Base-by-base conservation (phyloP, 2,888 invertebrate species). In the Oegoconia quadripuncta region DNA sequence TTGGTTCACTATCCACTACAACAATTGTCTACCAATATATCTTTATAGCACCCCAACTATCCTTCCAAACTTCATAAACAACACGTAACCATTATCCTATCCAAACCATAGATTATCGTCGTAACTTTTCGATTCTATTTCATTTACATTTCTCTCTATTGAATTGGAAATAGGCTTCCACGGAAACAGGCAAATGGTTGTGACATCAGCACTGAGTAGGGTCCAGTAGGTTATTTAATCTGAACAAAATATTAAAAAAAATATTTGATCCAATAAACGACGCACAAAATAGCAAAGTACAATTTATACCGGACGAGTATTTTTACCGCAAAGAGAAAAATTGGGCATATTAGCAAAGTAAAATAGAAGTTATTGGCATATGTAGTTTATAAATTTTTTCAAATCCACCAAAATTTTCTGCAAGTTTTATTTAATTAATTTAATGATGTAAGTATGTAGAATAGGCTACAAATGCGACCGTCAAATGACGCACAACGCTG, bases 111-210 rank as follows among this genome's bases (percentile, higher is more conserved):
- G 6, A 12, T 27, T 27, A 29, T 28, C 40, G 23, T 38, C 41
- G 50, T 53, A 54, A 52, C 48, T 59, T 48, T 30, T 44, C 44
- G 41, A 41, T 39, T 54, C 52, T 52, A 59, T 57, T 52, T 48
- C 54, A 44, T 63, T 60, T 56, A 59, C 57, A 63, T 58, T 57
- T 58, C 45, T 43, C 41, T 47, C 40, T 59, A 64, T 55, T 57
- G 54, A 64, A 59, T 58, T 42, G 52, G 42, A 50, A 50, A 47
- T 32, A 34, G 34, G 44, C 31, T 47, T 42, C 40, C 34, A 16
- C 17, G 16, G 26, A 31, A 28, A 41, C 15, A 27, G 37, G 18
- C 23, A 33, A 22, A 18, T 29, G 28, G 17, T 26, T 9, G 13
- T 16, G 29, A n/a, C n/a, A n/a, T n/a, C n/a, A n/a, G n/a, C n/a